Base-by-base conservation (phyloP, 1,140 invertebrate genomes). In the Druon quercuslanigerum region DNA sequence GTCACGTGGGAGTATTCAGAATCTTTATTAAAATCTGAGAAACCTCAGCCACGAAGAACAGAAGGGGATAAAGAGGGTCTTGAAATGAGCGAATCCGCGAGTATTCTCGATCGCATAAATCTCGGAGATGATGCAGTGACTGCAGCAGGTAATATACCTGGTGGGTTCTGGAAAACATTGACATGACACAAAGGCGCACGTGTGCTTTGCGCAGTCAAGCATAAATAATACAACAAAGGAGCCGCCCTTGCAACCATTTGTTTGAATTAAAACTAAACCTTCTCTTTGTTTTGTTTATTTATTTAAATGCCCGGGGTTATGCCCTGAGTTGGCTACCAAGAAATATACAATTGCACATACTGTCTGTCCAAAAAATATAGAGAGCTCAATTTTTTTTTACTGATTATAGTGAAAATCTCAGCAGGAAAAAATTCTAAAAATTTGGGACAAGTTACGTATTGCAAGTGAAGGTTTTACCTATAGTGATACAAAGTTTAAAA, bases 181-280 rank as follows among this genome's bases (percentile, higher is more conserved):
- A 81, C 87, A 90, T 91, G 90, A 91, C 90, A 90, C 89, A 90
- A 86, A 86, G 88, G 86, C 89, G 87, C 90, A 91, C 90, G 90
- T 91, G 90, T 86, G 86, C 84, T 79, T 83, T 77, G 85, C 85
- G 85, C 87, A 89, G 88, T 88, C 83, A 82, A 81, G 87, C 89
- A 91, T 92, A 91, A 92, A 92, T 92, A 92, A 90, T 90, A 88
- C 84, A 85, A 92, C 91, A 92, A 92, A 92, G 90, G 90, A 87
- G 88, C 90, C 90, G 90, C 90, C 88, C 88, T 86, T 84, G 82
- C 84, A 85, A 88, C 87, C 90, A 90, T 92, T 92, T 91, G 89
- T 92, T 92, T 90, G 89, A 91, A 92, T 91, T 91, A 91, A 92
- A 33, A 33, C 25, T 33, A 5, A 33, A 33, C 25, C 25, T 33